phyloP scores from a whole-genome alignment of 2,888 invertebrate species.

The Alviniconcha strummeri region DNA sequence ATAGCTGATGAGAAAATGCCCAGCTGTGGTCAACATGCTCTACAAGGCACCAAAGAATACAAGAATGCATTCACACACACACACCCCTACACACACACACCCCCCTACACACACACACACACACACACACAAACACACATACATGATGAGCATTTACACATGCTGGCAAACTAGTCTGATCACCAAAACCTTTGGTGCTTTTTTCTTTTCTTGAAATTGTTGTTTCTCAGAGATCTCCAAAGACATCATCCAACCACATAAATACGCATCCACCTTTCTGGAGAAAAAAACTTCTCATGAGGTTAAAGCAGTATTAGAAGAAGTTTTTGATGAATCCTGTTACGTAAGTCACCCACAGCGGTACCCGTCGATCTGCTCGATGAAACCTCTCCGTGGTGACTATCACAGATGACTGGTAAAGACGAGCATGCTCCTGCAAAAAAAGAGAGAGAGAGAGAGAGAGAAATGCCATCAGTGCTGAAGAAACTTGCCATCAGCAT shows the following conservation, averaged over 20 bases:
- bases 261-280: neutral
- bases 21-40: too few species aligned
- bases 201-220: too few species aligned
- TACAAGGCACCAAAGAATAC: too few species aligned
- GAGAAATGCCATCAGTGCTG: neutral
- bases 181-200: too few species aligned
- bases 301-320: constrained; percentile 40
- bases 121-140: neutral
- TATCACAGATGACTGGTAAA: constrained; percentile 78
- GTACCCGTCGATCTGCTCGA: constrained; percentile 81
- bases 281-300: neutral
- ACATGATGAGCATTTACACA: neutral
- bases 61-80: too few species aligned
- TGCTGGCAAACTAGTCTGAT: too few species aligned
- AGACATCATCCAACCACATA: neutral
- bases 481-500: neutral
- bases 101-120: too few species aligned
- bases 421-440: constrained; percentile 81
- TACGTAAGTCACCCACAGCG: constrained; percentile 86
- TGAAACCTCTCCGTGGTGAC: constrained; percentile 77
- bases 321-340: constrained; percentile 76
- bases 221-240: too few species aligned
- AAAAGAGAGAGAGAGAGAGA: constrained; percentile 20
- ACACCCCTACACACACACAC: too few species aligned
- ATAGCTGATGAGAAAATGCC: too few species aligned